Base-by-base conservation (phyloP, 2,113 vertebrate genomes). In the Trichomycterus rosablanca region DNA sequence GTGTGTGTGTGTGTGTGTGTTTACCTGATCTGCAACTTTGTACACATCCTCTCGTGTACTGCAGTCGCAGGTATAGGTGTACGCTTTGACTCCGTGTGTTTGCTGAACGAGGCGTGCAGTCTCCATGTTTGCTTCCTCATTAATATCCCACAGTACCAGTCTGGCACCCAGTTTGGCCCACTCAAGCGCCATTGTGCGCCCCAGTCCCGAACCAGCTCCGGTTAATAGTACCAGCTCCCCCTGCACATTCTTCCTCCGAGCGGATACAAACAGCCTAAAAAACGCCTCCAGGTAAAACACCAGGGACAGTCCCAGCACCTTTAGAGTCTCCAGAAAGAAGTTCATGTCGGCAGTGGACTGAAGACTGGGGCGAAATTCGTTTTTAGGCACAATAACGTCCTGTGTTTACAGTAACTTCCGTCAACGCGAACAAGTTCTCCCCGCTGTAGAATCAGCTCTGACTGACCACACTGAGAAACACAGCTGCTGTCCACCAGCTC, bases 141-240 rank as follows among this genome's bases (percentile, higher is more conserved):
- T 90, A 35, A 97, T 87, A 30, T 97, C 95, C 96, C 94, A 97
- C 37, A 98, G 73, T 20, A 98, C 91, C 30, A 97, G 32, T 0
- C 76, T 87, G 12, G 89, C 81, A 50, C 82, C 85, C 5, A 85
- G 86, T 0, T 59, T 57, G 1, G 89, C 89, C 76, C 98, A 95
- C 71, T 91, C 85, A 34, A 87, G 48, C 0, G 93, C 86, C 74
- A 95, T 66, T 2, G 87, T 78, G 24, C 93, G 88, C 8, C 96
- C 93, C 5, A 98, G 75, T 6, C 93, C 95, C 18, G 86, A 86
- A 14, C 88, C 93, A 0, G 91, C 84, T 26, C 95, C 95, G 0
- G 91, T 93, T 72, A 97, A 83, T 58, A 98, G 81, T 7, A 98
- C 91, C 3, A 88, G 80, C 74, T 98, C 93, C 10, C 91, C 90